Evolutionary conservation across 2,113 vertebrate species (phyloP).

Genomic region (Thymallus thymallus): DNA sequence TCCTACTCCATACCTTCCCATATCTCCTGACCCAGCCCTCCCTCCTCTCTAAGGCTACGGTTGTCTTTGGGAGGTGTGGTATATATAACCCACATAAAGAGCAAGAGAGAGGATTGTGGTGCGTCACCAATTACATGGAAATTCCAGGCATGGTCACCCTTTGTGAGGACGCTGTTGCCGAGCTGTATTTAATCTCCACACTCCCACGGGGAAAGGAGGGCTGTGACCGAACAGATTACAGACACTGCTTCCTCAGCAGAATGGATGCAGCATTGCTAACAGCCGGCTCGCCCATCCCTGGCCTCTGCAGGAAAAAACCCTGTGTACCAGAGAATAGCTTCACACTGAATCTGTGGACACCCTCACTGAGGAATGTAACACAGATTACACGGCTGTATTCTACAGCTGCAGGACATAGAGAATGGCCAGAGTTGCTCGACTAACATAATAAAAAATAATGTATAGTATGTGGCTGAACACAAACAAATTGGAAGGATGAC

Average conservation of each 20-base stretch:
- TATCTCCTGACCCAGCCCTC: background rate
- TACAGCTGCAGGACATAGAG: slow-evolving; percentile 45
- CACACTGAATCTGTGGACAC: slow-evolving; percentile 45
- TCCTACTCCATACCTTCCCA: slow-evolving; percentile 38
- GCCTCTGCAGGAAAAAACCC: slow-evolving; percentile 15
- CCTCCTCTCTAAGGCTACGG: slow-evolving; percentile 31
- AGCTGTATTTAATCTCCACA: slow-evolving; percentile 65
- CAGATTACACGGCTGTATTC: slow-evolving; percentile 59
- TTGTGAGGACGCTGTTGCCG: slow-evolving; percentile 59
- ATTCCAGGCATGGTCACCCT: slow-evolving; percentile 69
- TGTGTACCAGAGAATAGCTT: slow-evolving; percentile 23
- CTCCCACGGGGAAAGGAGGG: slow-evolving; percentile 59
- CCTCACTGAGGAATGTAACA: slow-evolving; percentile 53
- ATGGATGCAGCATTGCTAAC: slow-evolving; percentile 47
- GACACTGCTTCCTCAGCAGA: slow-evolving; percentile 71
- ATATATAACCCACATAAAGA: slow-evolving; percentile 30
- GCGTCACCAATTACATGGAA: slow-evolving; percentile 74
- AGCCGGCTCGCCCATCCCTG: slow-evolving; percentile 44
- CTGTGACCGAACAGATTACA: slow-evolving; percentile 74
- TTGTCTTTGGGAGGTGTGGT: slow-evolving; percentile 49
- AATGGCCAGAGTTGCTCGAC: slow-evolving; percentile 11
- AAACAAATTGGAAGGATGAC: slow-evolving; percentile 36
- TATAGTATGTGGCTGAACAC: slow-evolving; percentile 32
- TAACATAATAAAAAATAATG: background rate
- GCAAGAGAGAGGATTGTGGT: slow-evolving; percentile 31